A percentile compares a stretch with the other conserved stretches of the same genome.
Evolutionary conservation across 2,888 invertebrate species (phyloP).

Genomic region (Cordilura impudica): DNA sequence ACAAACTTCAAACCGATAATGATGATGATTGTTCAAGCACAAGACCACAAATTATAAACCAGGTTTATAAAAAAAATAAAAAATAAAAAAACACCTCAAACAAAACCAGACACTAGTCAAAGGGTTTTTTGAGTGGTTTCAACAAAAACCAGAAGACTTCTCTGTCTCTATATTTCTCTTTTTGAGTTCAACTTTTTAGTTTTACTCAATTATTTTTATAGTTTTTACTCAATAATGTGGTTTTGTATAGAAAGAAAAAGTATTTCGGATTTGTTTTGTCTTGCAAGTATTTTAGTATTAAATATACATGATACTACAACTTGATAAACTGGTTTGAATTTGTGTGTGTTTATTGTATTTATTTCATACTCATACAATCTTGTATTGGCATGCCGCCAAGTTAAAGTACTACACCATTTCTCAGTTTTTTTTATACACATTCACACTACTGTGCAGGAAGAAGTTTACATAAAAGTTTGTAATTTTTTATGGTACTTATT

Average conservation of each 20-base stretch:
- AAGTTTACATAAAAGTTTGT: too few species aligned
- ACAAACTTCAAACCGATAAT: conserved; percentile 7
- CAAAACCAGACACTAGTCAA: not conserved
- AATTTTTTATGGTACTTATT: too few species aligned
- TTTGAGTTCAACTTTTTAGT: not conserved
- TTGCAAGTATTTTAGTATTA: not conserved
- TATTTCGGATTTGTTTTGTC: conserved; percentile 37
- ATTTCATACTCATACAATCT: conserved; percentile 22
- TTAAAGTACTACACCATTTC: conserved; percentile 28
- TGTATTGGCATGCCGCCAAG: conserved; percentile 58
- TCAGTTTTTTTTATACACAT: not conserved
- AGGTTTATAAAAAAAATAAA: not conserved
- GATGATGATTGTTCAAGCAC: conserved; percentile 20
- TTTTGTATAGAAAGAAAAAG: conserved; percentile 53
- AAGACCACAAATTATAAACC: conserved; percentile 7
- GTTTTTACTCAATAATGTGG: not conserved
- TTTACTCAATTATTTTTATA: not conserved
- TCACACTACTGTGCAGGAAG: too few species aligned
- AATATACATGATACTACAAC: conserved; percentile 56
- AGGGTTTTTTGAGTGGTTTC: not conserved
- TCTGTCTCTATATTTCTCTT: not conserved
- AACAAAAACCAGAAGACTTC: conserved; percentile 3
- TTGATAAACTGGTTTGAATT: conserved; percentile 71
- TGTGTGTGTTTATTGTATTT: conserved; percentile 13
- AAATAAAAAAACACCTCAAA: not conserved